These are phyloP conservation scores for Lasioglossum figueresi DNA, from an alignment of 2,888 invertebrate genomes.

Conservation along the genomic window DNA sequence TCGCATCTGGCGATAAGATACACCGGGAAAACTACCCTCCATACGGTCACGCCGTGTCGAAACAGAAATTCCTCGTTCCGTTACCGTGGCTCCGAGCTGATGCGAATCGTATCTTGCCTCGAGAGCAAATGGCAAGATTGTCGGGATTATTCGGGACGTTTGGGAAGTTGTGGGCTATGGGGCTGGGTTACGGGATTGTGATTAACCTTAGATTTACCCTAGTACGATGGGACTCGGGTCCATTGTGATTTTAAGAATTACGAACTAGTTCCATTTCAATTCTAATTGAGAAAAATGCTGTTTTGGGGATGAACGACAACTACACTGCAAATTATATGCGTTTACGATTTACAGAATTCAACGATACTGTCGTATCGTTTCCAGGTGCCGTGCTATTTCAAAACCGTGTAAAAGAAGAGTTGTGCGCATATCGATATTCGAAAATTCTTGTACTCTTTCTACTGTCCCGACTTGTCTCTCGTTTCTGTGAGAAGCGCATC, in stretches of 20 bases:
- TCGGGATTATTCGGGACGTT: background rate
- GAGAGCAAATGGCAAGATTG: background rate
- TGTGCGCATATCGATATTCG: background rate
- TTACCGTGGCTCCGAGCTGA: background rate
- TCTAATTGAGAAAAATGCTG: background rate
- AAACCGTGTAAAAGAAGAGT: background rate
- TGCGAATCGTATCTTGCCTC: background rate
- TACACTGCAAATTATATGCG: background rate
- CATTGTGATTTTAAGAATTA: background rate
- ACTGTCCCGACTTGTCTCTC: background rate
- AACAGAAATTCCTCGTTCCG: conserved; percentile 37
- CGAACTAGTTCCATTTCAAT: background rate
- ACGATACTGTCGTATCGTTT: no score
- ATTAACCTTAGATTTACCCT: background rate
- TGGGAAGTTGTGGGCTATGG: background rate
- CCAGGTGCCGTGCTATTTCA: background rate
- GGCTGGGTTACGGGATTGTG: background rate
- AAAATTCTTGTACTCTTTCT: background rate
- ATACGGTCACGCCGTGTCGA: background rate
- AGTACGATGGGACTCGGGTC: background rate
- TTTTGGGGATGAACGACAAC: background rate
- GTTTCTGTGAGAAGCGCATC: background rate
- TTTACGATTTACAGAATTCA: no score
- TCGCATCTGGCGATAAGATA: conserved; percentile 50
- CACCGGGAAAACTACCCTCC: conserved; percentile 19